Base-by-base conservation (phyloP, 2,113 vertebrate genomes). In the Tapirus terrestris region DNA sequence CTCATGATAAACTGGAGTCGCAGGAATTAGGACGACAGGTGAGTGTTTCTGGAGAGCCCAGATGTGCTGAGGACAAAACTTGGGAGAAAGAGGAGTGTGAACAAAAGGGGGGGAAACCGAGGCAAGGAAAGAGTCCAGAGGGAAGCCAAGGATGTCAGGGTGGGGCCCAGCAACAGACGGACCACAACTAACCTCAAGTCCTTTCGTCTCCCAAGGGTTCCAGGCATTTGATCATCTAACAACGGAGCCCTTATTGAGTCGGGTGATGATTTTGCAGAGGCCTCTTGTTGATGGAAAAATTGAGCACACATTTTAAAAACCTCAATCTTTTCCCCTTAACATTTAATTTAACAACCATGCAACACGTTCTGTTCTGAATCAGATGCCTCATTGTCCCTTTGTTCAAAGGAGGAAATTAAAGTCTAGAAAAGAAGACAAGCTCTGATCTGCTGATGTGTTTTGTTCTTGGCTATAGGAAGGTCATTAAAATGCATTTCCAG, bases 401-500 rank as follows among this genome's bases (percentile, higher is more conserved):
- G 91, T 88, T 98, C 94, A 84, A 81, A 89, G 60, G 83, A 97
- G 93, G 95, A 98, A 98, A 97, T 94, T 97, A 93, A 97, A 97
- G 91, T 97, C 89, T 93, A 79, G 89, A 36, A 90, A 87, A 89
- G 88, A 88, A 87, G 84, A 80, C 68, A 53, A 63, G 56, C 36
- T 67, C 84, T 65, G 36, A 39, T 80, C 63, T 84, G 43, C 65
- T 29, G 79, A 67, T 84, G 18, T 84, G 94, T 68, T 88, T 92
- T 96, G 48, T 94, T 72, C 72, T 80, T 92, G 88, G 60, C 20
- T 68, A 51, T 21, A 81, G 18, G 58, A 81, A 91, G 63, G 84
- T 95, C 97, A 94, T 91, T 97, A 90, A 94, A 95, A 96, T 84
- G 89, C 53, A 85, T 65, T 97, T 77, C 53, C 84, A 92, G 53